Conservation (phyloP, 2,113 vertebrate species). For the Galeopterus variegatus region DNA sequence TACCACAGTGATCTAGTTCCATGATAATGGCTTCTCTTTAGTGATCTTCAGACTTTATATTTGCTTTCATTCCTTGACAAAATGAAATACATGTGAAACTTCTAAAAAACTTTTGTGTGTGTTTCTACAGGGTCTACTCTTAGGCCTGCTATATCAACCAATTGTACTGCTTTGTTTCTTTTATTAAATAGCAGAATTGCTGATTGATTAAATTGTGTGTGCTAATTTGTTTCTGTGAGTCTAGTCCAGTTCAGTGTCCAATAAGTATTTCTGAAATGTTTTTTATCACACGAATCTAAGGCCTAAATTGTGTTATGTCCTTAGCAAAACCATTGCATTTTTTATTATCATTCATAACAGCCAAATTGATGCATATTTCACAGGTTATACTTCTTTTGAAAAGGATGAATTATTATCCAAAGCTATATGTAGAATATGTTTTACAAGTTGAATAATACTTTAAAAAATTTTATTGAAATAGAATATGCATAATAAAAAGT, state of each 20-base stretch:
- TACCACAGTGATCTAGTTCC: slow-evolving; percentile 1
- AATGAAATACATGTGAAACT: not conserved
- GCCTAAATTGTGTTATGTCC: not conserved
- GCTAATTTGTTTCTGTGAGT: slow-evolving; percentile 21
- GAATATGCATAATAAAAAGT: not conserved
- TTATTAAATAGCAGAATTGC: slow-evolving; percentile 26
- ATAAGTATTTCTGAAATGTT: not conserved
- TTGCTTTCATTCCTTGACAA: slow-evolving; percentile 65
- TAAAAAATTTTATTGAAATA: slow-evolving; percentile 7
- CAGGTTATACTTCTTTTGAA: not conserved
- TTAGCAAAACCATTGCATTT: not conserved
- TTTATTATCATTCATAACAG: slow-evolving; percentile 5
- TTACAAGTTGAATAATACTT: slow-evolving; percentile 25
- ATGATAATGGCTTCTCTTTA: slow-evolving; percentile 33
- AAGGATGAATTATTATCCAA: not conserved
- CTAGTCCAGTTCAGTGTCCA: slow-evolving; percentile 1
- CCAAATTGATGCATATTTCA: not conserved
- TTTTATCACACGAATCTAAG: not conserved
- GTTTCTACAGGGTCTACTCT: not conserved
- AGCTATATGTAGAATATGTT: slow-evolving; percentile 18
- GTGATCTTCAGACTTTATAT: not conserved
- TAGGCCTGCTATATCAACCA: not conserved
- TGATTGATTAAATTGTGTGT: not conserved
- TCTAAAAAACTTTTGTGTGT: not conserved
- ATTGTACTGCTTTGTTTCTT: not conserved